A percentile compares a stretch with the other conserved stretches of the same genome.
These are phyloP conservation scores for Salpingus planirostris DNA, from an alignment of 2,888 invertebrate genomes.

Conservation along the genomic window DNA sequence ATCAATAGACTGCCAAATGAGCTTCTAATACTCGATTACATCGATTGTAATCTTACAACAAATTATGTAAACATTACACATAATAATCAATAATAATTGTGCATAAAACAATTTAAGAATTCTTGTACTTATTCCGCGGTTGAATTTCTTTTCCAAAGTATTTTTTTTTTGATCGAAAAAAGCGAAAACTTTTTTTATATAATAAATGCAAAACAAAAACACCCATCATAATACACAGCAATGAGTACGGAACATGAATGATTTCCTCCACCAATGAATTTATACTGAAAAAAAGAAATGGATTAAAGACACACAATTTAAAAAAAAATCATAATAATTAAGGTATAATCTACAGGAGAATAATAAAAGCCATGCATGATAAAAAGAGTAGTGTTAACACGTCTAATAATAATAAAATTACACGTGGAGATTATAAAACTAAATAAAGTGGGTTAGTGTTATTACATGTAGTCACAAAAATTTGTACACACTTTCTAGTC, in stretches of 20 bases:
- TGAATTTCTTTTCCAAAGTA: too few species aligned
- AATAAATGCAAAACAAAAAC: neutral
- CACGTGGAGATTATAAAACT: slow-evolving; percentile 1
- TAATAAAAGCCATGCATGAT: slow-evolving; percentile 14
- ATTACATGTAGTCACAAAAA: slow-evolving; percentile 10
- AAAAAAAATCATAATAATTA: slow-evolving; percentile 4
- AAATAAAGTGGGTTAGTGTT: slow-evolving; percentile 7
- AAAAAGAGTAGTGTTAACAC: slow-evolving; percentile 6
- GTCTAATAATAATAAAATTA: neutral
- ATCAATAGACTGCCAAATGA: too few species aligned
- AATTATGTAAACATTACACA: too few species aligned
- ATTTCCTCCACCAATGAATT: slow-evolving; percentile 35
- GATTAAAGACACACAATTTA: slow-evolving; percentile 16
- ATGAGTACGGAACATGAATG: slow-evolving; percentile 32
- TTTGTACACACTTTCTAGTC: slow-evolving; percentile 2
- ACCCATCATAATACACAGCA: slow-evolving; percentile 18
- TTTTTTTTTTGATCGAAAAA: too few species aligned
- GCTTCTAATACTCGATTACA: too few species aligned
- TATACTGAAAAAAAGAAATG: slow-evolving; percentile 38
- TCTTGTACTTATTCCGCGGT: too few species aligned
- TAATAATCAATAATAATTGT: too few species aligned
- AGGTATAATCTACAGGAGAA: slow-evolving; percentile 4
- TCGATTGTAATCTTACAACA: too few species aligned
- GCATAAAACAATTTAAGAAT: too few species aligned
- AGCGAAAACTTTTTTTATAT: too few species aligned